Conservation (phyloP, 1,140 invertebrate species). For the Cryptotermes secundus region DNA sequence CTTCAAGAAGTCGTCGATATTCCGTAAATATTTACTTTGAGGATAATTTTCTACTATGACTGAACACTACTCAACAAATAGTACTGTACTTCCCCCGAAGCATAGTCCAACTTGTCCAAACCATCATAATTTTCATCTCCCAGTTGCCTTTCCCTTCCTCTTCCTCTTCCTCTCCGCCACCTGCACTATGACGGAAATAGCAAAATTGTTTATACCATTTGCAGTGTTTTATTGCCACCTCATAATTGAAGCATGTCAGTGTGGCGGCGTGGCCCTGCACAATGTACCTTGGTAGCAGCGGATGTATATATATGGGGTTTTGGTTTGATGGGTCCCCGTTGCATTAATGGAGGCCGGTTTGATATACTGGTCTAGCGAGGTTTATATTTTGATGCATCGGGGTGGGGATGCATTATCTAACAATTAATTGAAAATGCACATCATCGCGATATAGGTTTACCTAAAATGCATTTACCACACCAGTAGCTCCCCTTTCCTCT, state of each 20-base stretch:
- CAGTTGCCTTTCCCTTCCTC: not conserved
- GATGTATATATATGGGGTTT: constrained; percentile 19
- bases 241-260: constrained; percentile 19
- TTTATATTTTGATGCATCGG: constrained; percentile 24
- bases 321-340: constrained; percentile 17
- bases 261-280: not conserved
- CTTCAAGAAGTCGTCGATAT: not conserved
- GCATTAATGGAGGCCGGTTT: constrained; percentile 14
- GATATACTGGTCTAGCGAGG: constrained; percentile 14
- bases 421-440: constrained; percentile 29
- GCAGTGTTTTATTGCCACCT: constrained; percentile 15
- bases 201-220: constrained; percentile 15
- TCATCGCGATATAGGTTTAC: constrained; percentile 24
- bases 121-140: constrained; percentile 7
- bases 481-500: not conserved
- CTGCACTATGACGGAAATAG: not conserved
- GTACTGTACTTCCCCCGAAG: not conserved
- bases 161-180: not conserved
- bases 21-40: not conserved
- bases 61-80: not conserved
- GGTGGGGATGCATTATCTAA: constrained; percentile 20
- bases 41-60: not conserved
- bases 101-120: not conserved
- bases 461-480: constrained; percentile 24
- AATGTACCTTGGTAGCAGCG: not conserved